Percentiles rank a stretch among this genome's conserved stretches.
These are phyloP conservation scores for Meliscaeva auricollis DNA, from an alignment of 2,888 invertebrate genomes.

Conservation along the genomic window DNA sequence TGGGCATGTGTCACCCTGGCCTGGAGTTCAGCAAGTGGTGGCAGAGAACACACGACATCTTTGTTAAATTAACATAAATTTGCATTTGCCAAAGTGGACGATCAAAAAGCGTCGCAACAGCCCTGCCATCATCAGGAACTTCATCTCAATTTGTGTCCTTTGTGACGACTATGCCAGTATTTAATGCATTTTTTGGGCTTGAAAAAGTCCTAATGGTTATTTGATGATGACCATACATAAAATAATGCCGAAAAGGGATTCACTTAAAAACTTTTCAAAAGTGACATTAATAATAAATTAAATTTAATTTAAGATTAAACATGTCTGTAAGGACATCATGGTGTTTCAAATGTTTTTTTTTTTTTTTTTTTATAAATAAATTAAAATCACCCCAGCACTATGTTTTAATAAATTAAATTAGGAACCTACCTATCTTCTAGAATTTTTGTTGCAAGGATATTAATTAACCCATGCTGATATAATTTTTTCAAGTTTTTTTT, in stretches of 20 bases:
- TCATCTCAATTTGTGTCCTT: constrained; percentile 15
- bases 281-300: constrained; percentile 15
- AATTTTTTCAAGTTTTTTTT: too few species aligned
- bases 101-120: constrained; percentile 16
- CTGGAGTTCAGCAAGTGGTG: neutral
- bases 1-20: neutral
- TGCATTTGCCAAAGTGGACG: constrained; percentile 15
- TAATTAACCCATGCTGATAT: too few species aligned
- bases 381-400: too few species aligned
- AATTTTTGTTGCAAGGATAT: too few species aligned
- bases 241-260: neutral
- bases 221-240: neutral
- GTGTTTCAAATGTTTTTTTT: neutral
- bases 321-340: neutral
- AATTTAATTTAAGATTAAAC: constrained; percentile 14
- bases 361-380: too few species aligned
- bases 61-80: constrained; percentile 25
- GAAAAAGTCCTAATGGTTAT: constrained; percentile 5
- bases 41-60: constrained; percentile 2
- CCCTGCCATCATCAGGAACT: neutral
- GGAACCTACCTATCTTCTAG: too few species aligned
- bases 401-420: too few species aligned
- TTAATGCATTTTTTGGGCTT: constrained; percentile 25
- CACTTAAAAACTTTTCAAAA: constrained; percentile 19
- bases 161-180: neutral